Percentiles rank a stretch among this genome's conserved stretches.
Evolutionary conservation across 1,140 invertebrate genomes (phyloP).

Genomic region (Battus philenor): DNA sequence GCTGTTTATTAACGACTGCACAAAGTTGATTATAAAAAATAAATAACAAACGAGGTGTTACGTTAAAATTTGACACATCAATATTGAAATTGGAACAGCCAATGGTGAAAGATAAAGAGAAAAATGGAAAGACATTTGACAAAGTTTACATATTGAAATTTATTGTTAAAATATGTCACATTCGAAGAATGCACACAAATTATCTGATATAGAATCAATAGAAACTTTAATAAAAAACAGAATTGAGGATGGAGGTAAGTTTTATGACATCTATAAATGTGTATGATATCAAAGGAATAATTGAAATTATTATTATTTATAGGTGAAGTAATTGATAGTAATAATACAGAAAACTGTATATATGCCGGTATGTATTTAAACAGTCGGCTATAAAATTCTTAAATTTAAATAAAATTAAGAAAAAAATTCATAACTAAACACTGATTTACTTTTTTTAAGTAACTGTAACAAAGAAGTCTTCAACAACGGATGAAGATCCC

Average conservation of each 20-base stretch:
- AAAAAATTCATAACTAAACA: too few species aligned
- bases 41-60: constrained; percentile 7
- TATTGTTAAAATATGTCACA: constrained; percentile 71
- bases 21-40: not conserved
- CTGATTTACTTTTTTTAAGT: constrained; percentile 32
- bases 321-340: constrained; percentile 44
- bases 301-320: constrained; percentile 11
- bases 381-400: too few species aligned
- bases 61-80: constrained; percentile 8
- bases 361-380: constrained; percentile 50
- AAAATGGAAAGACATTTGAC: constrained; percentile 70
- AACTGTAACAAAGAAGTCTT: constrained; percentile 57
- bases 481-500: constrained; percentile 36
- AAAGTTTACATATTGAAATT: constrained; percentile 66
- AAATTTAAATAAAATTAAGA: too few species aligned
- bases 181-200: constrained; percentile 60
- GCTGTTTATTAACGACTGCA: too few species aligned
- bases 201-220: constrained; percentile 51
- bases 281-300: constrained; percentile 1
- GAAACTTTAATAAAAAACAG: constrained; percentile 32
- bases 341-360: constrained; percentile 44
- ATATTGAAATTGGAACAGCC: constrained; percentile 58
- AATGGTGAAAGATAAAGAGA: constrained; percentile 38
- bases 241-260: constrained; percentile 44
- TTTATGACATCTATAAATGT: not conserved